Evolutionary conservation across 2,888 invertebrate species (phyloP).

Genomic region (Protonemura montana): DNA sequence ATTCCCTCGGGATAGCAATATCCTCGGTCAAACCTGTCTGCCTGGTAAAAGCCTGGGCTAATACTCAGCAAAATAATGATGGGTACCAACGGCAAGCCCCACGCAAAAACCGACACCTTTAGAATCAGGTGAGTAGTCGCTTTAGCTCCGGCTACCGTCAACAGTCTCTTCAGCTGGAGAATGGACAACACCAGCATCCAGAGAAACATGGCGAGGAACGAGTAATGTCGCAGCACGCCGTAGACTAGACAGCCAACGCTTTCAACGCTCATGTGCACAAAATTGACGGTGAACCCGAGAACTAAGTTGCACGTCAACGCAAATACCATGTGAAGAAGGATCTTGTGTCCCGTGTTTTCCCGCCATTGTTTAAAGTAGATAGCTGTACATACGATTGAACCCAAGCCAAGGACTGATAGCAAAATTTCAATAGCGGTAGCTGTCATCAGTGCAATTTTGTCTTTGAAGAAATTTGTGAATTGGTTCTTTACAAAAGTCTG

Average conservation of each 20-base stretch:
- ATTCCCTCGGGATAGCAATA: constrained; percentile 28
- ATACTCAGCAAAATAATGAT: neutral
- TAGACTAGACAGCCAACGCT: neutral
- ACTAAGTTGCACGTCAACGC: neutral
- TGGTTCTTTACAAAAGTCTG: too few relatives aligned
- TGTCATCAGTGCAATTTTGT: too few relatives aligned
- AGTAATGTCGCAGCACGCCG: constrained; percentile 37
- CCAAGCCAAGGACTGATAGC: too few relatives aligned
- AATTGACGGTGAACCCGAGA: neutral
- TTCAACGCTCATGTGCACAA: neutral
- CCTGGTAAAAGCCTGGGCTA: too few relatives aligned
- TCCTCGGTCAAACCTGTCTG: neutral
- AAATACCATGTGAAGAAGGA: neutral
- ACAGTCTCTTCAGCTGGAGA: constrained; percentile 36
- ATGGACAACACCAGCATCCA: constrained; percentile 38
- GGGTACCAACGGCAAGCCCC: constrained; percentile 37
- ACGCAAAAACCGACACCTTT: constrained; percentile 28
- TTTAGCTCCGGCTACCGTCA: neutral
- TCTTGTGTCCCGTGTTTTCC: neutral
- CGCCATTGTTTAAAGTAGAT: neutral
- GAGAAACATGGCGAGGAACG: constrained; percentile 23
- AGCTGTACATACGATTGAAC: neutral
- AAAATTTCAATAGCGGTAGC: too few relatives aligned
- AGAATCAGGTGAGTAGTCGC: constrained; percentile 31
- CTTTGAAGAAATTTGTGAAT: too few relatives aligned